Conservation (phyloP, 53 echinoderm and acorn worm genomes). For the Mesocentrotus franciscanus region DNA sequence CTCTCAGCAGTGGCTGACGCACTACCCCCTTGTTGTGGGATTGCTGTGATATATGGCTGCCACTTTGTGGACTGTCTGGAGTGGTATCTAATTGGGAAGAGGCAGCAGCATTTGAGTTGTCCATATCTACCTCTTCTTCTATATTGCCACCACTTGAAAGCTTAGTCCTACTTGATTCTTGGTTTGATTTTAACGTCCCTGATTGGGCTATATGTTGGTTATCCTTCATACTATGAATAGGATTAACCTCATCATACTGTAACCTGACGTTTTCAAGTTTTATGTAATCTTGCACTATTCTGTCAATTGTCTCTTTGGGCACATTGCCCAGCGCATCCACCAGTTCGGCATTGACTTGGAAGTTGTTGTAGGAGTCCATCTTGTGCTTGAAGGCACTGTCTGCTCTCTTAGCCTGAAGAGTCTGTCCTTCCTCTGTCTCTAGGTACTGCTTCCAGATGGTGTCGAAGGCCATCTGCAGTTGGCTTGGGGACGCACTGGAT, state of each 20-base stretch:
- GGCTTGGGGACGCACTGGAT: conserved; percentile 63
- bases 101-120: neutral
- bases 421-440: conserved; percentile 73
- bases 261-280: conserved; percentile 78
- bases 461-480: conserved; percentile 75
- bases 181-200: conserved; percentile 19
- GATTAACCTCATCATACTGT: conserved; percentile 75
- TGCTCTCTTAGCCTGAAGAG: conserved; percentile 69
- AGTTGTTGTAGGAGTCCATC: conserved; percentile 62
- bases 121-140: neutral
- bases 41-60: conserved; percentile 42
- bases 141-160: neutral
- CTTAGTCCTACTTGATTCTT: conserved; percentile 58
- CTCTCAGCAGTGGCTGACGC: neutral
- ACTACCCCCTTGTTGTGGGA: conserved; percentile 16
- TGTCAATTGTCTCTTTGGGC: conserved; percentile 59
- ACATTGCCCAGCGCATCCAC: conserved; percentile 61
- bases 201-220: neutral
- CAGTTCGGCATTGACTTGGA: neutral
- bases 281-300: conserved; percentile 78
- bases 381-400: conserved; percentile 71
- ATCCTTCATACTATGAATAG: conserved; percentile 58
- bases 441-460: conserved; percentile 77
- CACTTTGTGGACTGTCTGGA: neutral
- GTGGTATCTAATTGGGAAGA: neutral